Base-by-base conservation (phyloP, 2,797 vertebrate genomes). In the Paramormyrops hopkinsi region DNA sequence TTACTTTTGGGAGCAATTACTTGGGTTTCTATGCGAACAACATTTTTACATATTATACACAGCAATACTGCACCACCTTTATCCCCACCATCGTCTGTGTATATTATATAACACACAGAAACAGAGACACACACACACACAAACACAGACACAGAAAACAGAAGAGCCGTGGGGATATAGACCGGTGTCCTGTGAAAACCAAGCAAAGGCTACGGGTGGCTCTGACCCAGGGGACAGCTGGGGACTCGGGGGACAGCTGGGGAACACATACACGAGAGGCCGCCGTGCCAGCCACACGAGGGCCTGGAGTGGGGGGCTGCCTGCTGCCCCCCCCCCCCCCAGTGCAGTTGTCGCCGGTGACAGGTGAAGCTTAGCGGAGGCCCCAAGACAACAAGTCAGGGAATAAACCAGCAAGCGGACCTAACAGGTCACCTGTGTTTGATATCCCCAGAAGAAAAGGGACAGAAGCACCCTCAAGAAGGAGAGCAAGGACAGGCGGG, bases 251-350 rank as follows among this genome's bases (percentile, higher is more conserved):
- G 46, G 93, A 46, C 44, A 51, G 50, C 93, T 94, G 94, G 94
- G 89, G 87, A 87, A 92, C 92, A 93, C 94, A 95, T 93, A 93
- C 92, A 93, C 89, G 88, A 89, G 92, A 90, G 92, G 92, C 92
- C 91, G 3, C 29, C 82, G 88, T 90, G 91, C 91, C 92, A 93
- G 92, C 92, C 92, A 91, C 93, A 92, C 91, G 89, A 92, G 92
- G 89, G 89, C 90, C 92, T 3, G 93, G 91, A 93, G 93, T 94
- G 94, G 93, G 93, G 92, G 14, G 83, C 59, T 89, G 89, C 90
- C 92, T 88, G 90, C 79, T 54, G 90, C 73, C 90, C 91, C 19
- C 54, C 54, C 54, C 90, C 90, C 83, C 89, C 89, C 22, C 1
- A 88, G 90, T 91, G 89, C 88, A 90, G 90, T 91, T 92, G 91